Base-by-base conservation (phyloP, 37 sponge, comb jelly and placozoan genomes). In the Hexactinellida sp. region DNA sequence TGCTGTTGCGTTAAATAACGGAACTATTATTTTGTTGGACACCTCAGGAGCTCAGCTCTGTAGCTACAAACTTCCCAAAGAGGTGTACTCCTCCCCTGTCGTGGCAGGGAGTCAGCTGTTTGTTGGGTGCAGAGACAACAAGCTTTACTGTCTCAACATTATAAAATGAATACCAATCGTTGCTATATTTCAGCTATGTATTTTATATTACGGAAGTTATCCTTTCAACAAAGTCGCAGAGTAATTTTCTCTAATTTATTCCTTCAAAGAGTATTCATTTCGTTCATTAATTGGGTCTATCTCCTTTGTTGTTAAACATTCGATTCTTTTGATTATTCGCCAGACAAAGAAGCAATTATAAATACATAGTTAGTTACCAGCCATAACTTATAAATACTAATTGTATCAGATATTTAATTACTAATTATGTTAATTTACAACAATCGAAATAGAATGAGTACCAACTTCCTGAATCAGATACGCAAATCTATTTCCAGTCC, bases 61-160 rank as follows among this genome's bases (percentile, higher is more conserved):
- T 63, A 63, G 76, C 30, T 63, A 63, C 76, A 63, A 37, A 24
- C 82, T 95, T 0, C 94, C 94, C 0, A 84, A 89, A 0, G 85
- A 93, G 0, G 88, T 93, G 23, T 95, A 90, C 47, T 95, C 96
- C 25, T 95, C 96, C 24, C 94, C 96, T 38, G 94, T 93, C 5
- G 38, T 83, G 0, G 37, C 87, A 54, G 84, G 85, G n/a, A 63
- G 39, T 84, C 54, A 39, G 7, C 24, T 54, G 36, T 54, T 95
- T 35, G 84, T 92, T 13, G 96, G 96, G 23, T 93, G 96, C 38
- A 55, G 96, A 9, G 92, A 95, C 38, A 84, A 95, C 37, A 24
- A 88, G 54, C 55, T 92, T 16, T 91, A 94, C 83, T 88, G 92
- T 54, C 36, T 92, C 1, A 41, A 38, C 13, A 84, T 90, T 1